These are phyloP conservation scores for Lepidocyrtinus sp. DNA, from an alignment of 2,888 invertebrate species.

Conservation along the genomic window DNA sequence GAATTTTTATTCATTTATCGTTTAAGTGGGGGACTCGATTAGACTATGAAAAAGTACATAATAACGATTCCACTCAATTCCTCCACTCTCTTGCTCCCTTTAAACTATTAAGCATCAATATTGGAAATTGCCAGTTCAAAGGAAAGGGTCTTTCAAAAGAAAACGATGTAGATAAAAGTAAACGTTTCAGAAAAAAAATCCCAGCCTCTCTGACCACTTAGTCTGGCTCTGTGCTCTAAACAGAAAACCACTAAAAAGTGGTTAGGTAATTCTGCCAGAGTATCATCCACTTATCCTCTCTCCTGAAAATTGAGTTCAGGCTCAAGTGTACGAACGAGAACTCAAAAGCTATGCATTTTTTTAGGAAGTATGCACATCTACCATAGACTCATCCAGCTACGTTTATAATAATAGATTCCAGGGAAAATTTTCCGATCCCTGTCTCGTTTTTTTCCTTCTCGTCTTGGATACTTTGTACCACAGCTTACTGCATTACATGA, in stretches of 20 bases:
- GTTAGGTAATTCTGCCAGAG: conserved; percentile 33
- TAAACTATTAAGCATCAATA: neutral
- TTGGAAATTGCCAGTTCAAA: conserved; percentile 1
- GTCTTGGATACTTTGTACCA: neutral
- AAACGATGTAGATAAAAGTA: conserved; percentile 9
- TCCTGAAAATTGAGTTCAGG: conserved; percentile 27
- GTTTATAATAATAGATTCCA: neutral
- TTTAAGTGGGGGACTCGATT: no score
- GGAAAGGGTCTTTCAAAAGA: neutral
- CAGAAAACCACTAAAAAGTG: conserved; percentile 31
- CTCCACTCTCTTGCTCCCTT: neutral
- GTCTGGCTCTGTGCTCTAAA: conserved; percentile 20
- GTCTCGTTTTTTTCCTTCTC: neutral
- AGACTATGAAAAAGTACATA: no score
- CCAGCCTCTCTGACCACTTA: conserved; percentile 25
- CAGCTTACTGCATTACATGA: neutral
- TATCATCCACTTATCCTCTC: conserved; percentile 36
- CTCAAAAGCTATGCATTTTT: neutral
- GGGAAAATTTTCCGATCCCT: no score
- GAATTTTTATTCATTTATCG: no score
- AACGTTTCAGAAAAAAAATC: conserved; percentile 2
- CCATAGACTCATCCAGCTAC: neutral
- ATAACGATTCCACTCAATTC: no score
- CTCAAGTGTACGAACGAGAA: conserved; percentile 5
- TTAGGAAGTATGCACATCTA: no score